These are phyloP conservation scores for Synanthedon andrenaeformis DNA, from an alignment of 2,888 invertebrate species.

Conservation along the genomic window DNA sequence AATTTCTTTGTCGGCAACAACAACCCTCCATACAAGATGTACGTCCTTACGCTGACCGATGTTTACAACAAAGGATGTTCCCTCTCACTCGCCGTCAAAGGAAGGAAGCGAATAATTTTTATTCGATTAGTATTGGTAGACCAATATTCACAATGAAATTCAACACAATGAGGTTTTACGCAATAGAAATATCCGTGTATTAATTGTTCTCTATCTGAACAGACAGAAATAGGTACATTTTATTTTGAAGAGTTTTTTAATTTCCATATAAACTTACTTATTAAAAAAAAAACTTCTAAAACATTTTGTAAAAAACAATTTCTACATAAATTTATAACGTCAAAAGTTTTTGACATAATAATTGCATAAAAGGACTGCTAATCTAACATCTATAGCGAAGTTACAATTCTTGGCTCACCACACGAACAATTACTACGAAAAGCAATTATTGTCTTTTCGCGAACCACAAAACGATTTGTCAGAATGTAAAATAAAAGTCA, in stretches of 20 bases:
- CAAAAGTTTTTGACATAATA: too few relatives aligned
- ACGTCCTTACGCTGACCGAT: constrained; percentile 21
- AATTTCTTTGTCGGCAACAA: constrained; percentile 17
- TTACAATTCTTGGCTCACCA: too few relatives aligned
- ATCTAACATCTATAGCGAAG: too few relatives aligned
- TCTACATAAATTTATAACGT: neutral
- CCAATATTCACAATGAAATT: constrained; percentile 23
- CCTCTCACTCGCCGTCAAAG: constrained; percentile 19
- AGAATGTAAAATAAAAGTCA: too few relatives aligned
- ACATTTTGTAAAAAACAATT: neutral
- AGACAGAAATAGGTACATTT: too few relatives aligned
- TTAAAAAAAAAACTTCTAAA: neutral
- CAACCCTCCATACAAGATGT: constrained; percentile 19
- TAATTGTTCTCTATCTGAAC: too few relatives aligned
- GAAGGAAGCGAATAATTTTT: constrained; percentile 55
- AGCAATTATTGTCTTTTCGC: neutral
- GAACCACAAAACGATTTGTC: neutral
- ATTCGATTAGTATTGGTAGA: constrained; percentile 36
- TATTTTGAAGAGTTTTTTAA: too few relatives aligned
- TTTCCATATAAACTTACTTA: neutral
- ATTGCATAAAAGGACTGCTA: too few relatives aligned
- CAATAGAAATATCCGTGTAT: too few relatives aligned
- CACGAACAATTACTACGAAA: too few relatives aligned
- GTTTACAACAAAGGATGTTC: neutral
- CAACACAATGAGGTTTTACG: neutral